Evolutionary conservation across 2,113 vertebrate genomes (phyloP).

Genomic region (Sinocyclocheilus anophthalmus): DNA sequence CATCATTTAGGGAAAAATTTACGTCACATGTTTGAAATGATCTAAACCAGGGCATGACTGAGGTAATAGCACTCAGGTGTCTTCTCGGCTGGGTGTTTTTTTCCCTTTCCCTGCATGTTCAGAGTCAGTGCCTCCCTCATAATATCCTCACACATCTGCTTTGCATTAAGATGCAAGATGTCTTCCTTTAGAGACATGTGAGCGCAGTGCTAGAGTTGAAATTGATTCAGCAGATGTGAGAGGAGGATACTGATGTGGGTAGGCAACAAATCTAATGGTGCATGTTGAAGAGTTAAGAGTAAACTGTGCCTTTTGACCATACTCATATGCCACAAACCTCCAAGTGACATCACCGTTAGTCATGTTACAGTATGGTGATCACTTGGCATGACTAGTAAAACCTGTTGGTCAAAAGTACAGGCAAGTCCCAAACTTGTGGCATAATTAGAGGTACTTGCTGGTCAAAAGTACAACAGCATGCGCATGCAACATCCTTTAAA

Average conservation of each 20-base stretch:
- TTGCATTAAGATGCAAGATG: conserved; percentile 66
- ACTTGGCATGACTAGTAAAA: background rate
- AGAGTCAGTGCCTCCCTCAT: conserved; percentile 33
- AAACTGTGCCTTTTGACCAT: conserved; percentile 45
- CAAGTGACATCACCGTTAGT: conserved; percentile 64
- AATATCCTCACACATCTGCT: conserved; percentile 70
- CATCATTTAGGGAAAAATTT: conserved; percentile 47
- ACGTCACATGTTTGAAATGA: conserved; percentile 46
- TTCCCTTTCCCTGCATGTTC: conserved; percentile 41
- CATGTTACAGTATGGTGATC: background rate
- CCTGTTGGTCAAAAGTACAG: conserved; percentile 40
- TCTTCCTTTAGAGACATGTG: conserved; percentile 59
- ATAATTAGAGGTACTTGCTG: background rate
- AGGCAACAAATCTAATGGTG: conserved; percentile 52
- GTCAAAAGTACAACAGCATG: background rate
- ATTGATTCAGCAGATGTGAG: conserved; percentile 69
- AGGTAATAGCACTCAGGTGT: conserved; percentile 73
- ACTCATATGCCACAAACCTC: conserved; percentile 48
- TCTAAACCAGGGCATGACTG: conserved; percentile 54
- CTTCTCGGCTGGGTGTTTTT: conserved; percentile 46
- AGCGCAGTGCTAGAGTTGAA: conserved; percentile 55
- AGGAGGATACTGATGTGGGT: conserved; percentile 35
- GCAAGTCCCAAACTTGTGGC: conserved; percentile 49
- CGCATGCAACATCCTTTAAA: conserved; percentile 1
- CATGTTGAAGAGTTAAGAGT: conserved; percentile 37